phyloP scores from a whole-genome alignment of 2,888 invertebrate genomes.

The Ennomos fuscantarius region DNA sequence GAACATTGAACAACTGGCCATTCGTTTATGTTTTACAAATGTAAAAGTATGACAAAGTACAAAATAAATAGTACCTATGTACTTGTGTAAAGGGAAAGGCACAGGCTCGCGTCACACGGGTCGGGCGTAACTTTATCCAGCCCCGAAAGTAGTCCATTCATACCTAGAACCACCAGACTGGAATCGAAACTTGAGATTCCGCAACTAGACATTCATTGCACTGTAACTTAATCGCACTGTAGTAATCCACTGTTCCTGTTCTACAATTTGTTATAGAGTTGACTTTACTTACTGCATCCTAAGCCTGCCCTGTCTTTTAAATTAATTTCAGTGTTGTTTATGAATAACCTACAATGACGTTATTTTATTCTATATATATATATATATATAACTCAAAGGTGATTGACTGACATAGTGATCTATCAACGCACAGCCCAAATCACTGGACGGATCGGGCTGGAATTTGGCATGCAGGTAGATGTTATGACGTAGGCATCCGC shows the following conservation, averaged over 20 bases:
- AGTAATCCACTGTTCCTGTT: constrained; percentile 16
- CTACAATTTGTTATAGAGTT: constrained; percentile 9
- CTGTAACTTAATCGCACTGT: constrained; percentile 14
- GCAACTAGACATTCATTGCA: constrained; percentile 20
- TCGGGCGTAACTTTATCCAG: constrained; percentile 10
- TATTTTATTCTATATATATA: no score
- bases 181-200: constrained; percentile 26
- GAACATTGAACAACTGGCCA: no score
- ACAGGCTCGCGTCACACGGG: constrained; percentile 6
- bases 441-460: no score
- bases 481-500: no score
- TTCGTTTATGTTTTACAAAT: no score
- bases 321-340: not conserved
- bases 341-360: not conserved
- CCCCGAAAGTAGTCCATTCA: constrained; percentile 17
- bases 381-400: no score
- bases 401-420: no score
- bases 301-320: not conserved
- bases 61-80: no score
- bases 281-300: not conserved
- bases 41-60: no score
- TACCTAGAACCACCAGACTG: constrained; percentile 24
- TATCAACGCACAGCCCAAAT: no score
- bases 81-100: not conserved
- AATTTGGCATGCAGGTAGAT: no score